phyloP scores from a whole-genome alignment of 2,113 vertebrate genomes.

The Zeus faber region DNA sequence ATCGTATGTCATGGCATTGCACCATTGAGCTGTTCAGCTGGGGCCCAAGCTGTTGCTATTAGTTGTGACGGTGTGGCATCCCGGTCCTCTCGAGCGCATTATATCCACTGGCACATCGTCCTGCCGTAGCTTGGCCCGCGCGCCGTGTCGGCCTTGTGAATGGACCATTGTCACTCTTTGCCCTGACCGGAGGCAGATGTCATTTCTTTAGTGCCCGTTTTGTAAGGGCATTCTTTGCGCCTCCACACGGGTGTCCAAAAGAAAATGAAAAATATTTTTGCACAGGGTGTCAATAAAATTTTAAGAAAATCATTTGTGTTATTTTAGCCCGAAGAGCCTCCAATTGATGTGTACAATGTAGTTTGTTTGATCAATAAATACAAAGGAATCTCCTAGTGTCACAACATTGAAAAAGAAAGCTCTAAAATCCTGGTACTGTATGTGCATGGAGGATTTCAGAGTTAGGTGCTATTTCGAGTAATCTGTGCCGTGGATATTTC shows the following conservation, averaged over 20 bases:
- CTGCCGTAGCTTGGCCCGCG: slow-evolving; percentile 18
- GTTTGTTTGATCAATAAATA: too few relatives aligned
- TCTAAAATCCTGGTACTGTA: too few relatives aligned
- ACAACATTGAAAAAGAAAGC: too few relatives aligned
- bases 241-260: too few relatives aligned
- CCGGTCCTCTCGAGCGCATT: slow-evolving; percentile 13
- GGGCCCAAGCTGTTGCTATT: slow-evolving; percentile 31
- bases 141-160: slow-evolving; percentile 51
- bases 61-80: slow-evolving; percentile 43
- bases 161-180: slow-evolving; percentile 54
- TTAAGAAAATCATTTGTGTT: too few relatives aligned
- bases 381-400: too few relatives aligned
- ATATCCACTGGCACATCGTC: slow-evolving; percentile 14
- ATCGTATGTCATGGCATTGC: slow-evolving; percentile 19
- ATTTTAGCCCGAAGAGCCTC: too few relatives aligned
- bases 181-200: slow-evolving; percentile 50
- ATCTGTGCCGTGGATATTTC: slow-evolving; percentile 10
- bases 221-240: slow-evolving; percentile 1
- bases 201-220: slow-evolving; percentile 36
- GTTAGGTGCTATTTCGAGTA: neutral
- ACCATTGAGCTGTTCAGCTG: slow-evolving; percentile 23
- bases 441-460: slow-evolving; percentile 6
- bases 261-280: too few relatives aligned
- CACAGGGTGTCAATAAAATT: too few relatives aligned
- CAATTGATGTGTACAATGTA: too few relatives aligned